Conservation (phyloP, 2,888 invertebrate genomes). For the Eilema sororculum region DNA sequence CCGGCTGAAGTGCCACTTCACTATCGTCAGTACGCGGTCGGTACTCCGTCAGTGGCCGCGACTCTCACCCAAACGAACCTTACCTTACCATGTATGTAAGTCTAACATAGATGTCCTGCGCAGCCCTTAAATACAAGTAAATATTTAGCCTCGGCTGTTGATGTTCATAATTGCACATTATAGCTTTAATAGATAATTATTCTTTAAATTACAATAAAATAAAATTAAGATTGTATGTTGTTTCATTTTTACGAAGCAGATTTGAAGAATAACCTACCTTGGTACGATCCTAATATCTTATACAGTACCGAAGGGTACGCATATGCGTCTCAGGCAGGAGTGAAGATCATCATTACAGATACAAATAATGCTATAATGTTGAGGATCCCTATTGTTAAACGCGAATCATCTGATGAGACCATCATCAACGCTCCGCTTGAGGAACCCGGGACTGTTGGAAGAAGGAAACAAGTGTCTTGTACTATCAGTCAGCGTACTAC, state of each 20-base stretch:
- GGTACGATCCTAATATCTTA: neutral
- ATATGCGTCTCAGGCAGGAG: neutral
- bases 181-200: slow-evolving; percentile 23
- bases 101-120: too few species aligned
- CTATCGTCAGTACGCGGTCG: neutral
- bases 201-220: slow-evolving; percentile 10
- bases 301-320: neutral
- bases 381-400: too few species aligned
- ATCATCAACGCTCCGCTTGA: too few species aligned
- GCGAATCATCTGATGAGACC: too few species aligned
- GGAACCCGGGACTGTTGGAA: too few species aligned
- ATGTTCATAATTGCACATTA: slow-evolving; percentile 6
- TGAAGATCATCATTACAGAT: neutral
- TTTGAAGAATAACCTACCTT: neutral
- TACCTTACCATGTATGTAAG: neutral
- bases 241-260: neutral
- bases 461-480: too few species aligned
- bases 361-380: neutral
- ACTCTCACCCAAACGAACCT: neutral
- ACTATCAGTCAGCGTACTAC: too few species aligned
- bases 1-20: neutral
- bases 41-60: too few species aligned
- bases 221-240: neutral
- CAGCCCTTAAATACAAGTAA: neutral
- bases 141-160: neutral